Evolutionary conservation across 2,113 vertebrate genomes (phyloP).

Genomic region (Podocnemis expansa): DNA sequence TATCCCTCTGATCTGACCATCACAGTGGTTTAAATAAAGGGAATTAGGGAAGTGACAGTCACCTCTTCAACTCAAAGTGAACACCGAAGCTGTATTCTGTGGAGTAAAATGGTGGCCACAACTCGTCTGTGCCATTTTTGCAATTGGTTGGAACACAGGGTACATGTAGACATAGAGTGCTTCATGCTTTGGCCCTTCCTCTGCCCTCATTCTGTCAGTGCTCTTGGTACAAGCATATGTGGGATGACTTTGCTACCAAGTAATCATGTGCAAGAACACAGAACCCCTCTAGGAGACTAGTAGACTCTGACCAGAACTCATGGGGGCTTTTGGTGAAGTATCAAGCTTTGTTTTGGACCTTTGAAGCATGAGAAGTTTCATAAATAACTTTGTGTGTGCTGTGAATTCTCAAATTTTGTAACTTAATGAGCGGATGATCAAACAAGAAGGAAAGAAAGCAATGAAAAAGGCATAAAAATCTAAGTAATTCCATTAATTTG

Average conservation of each 20-base stretch:
- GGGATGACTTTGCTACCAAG: neutral
- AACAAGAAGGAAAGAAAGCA: neutral
- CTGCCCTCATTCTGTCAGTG: neutral
- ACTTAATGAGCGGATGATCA: neutral
- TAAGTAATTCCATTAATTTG: neutral
- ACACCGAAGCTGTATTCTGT: neutral
- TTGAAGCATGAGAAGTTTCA: neutral
- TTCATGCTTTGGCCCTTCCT: neutral
- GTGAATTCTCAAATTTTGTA: neutral
- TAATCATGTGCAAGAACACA: accelerated
- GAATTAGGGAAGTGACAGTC: neutral
- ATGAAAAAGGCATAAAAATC: neutral
- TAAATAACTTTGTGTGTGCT: neutral
- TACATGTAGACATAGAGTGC: accelerated
- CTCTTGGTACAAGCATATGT: accelerated
- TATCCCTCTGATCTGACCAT: too few species aligned
- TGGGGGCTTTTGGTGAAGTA: neutral
- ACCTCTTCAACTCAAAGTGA: neutral
- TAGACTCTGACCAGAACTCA: neutral
- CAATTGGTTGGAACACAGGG: accelerated
- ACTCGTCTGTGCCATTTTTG: neutral
- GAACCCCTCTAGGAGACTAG: accelerated
- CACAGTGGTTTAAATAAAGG: neutral
- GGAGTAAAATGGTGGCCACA: neutral
- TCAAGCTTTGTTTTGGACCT: neutral